Evolutionary conservation across 1,140 invertebrate species (phyloP).

Genomic region (Globodera rostochiensis): DNA sequence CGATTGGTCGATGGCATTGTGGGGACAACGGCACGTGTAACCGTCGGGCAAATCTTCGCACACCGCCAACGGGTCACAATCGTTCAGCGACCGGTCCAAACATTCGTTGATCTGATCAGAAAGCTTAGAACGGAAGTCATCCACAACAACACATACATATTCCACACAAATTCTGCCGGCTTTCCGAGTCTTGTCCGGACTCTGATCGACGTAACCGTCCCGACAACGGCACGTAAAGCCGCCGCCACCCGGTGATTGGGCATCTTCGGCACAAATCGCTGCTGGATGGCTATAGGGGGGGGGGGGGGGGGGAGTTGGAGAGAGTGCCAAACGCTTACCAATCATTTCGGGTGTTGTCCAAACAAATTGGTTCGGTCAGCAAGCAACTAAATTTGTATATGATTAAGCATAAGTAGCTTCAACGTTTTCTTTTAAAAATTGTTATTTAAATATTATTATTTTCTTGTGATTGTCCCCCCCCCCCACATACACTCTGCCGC

Average conservation of each 20-base stretch:
- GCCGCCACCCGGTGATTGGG: conserved; percentile 40
- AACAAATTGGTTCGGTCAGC: too few species aligned
- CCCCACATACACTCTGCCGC: conserved; percentile 44
- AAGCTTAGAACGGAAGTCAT: not conserved
- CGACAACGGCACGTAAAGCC: conserved; percentile 61
- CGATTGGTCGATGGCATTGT: conserved; percentile 61
- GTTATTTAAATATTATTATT: too few species aligned
- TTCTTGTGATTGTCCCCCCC: not conserved
- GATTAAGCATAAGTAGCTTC: too few species aligned
- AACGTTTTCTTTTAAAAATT: too few species aligned
- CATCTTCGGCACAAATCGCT: conserved; percentile 60
- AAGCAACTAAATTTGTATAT: not conserved
- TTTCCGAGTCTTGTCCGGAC: conserved; percentile 46
- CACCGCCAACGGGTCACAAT: conserved; percentile 62
- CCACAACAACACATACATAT: conserved; percentile 31
- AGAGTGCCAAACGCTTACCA: conserved; percentile 27
- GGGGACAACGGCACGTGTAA: conserved; percentile 60
- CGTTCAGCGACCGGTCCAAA: conserved; percentile 61
- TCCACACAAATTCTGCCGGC: conserved; percentile 63
- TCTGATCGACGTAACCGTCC: conserved; percentile 62
- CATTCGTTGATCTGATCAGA: conserved; percentile 58
- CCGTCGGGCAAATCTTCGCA: conserved; percentile 62
- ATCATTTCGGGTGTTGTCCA: conserved; percentile 43
- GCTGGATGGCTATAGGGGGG: conserved; percentile 44
- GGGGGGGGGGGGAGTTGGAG: not conserved